These are phyloP conservation scores for Pongo abelii DNA, from an alignment of 2,113 vertebrate species.

Conservation along the genomic window DNA sequence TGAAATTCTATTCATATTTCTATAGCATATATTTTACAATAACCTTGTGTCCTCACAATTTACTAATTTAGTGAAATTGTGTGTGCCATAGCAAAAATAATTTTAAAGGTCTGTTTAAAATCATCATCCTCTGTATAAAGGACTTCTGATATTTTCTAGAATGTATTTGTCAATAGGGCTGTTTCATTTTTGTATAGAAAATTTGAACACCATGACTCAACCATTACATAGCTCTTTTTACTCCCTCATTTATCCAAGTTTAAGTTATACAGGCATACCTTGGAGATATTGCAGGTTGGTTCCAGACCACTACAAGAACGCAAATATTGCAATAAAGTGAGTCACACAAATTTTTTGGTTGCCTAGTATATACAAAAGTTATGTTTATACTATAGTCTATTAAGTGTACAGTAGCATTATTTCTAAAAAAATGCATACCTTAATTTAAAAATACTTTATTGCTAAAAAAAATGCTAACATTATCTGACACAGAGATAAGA, in stretches of 20 bases:
- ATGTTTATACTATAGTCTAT: neutral
- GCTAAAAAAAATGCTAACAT: neutral
- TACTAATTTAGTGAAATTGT: conserved; percentile 22
- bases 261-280: neutral
- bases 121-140: conserved; percentile 22
- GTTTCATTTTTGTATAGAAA: conserved; percentile 24
- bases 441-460: neutral
- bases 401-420: neutral
- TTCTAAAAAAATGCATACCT: neutral
- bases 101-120: conserved; percentile 21
- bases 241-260: neutral
- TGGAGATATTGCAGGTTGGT: neutral
- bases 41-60: conserved; percentile 51
- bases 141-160: conserved; percentile 63
- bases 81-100: neutral
- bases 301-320: neutral
- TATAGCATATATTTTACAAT: conserved; percentile 76
- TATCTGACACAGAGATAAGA: neutral
- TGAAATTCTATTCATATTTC: conserved; percentile 80
- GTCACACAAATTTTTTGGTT: neutral
- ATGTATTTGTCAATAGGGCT: conserved; percentile 66
- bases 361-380: neutral
- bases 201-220: neutral
- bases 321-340: neutral
- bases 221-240: neutral